These are phyloP conservation scores for Onychostoma macrolepis DNA, from an alignment of 2,113 vertebrate genomes.

Conservation along the genomic window DNA sequence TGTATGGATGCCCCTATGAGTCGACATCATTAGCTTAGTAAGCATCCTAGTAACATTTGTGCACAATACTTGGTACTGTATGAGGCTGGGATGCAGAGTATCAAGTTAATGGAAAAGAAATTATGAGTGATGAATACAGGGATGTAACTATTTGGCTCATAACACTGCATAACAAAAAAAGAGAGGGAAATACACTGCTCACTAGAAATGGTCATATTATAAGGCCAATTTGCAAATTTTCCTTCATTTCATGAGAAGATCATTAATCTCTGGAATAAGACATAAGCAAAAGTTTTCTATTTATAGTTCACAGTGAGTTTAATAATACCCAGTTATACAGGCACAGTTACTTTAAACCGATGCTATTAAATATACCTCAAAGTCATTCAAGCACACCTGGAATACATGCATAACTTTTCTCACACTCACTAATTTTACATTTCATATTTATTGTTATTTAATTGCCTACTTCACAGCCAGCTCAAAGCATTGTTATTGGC, in stretches of 20 bases:
- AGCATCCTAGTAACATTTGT: background rate
- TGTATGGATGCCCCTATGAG: background rate
- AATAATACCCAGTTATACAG: background rate
- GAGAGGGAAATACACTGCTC: background rate
- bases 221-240: background rate
- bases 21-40: background rate
- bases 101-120: background rate
- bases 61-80: background rate
- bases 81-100: background rate
- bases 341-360: background rate
- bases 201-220: background rate
- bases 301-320: background rate
- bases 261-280: background rate
- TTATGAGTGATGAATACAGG: background rate
- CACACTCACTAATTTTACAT: background rate
- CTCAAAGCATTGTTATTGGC: background rate
- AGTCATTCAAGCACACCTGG: background rate
- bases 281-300: background rate
- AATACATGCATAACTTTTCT: background rate
- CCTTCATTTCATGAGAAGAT: background rate
- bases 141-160: background rate
- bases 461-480: background rate
- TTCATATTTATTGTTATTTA: background rate
- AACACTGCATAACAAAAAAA: background rate
- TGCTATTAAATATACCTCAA: background rate